phyloP scores from a whole-genome alignment of 2,797 vertebrate genomes.

The Liasis olivaceus region DNA sequence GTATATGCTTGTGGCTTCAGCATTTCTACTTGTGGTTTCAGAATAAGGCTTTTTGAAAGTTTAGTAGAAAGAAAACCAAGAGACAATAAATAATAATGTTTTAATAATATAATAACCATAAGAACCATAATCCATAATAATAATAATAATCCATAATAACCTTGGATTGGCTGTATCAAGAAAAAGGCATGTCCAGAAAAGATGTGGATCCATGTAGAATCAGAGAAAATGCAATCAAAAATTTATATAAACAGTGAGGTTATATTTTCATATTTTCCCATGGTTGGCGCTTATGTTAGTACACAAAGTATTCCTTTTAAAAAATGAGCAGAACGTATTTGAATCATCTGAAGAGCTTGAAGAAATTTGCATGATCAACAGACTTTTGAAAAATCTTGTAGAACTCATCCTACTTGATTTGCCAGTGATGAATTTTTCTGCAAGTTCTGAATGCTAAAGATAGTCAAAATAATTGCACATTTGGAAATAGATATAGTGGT shows the following conservation, averaged over 20 bases:
- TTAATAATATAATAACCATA: too few relatives aligned
- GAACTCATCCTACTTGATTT: not conserved
- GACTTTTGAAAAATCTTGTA: not conserved
- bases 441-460: not conserved
- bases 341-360: not conserved
- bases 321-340: not conserved
- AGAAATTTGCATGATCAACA: not conserved
- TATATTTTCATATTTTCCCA: not conserved
- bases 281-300: not conserved
- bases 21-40: not conserved
- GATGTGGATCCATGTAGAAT: not conserved
- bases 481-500: not conserved
- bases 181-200: not conserved
- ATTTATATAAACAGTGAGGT: not conserved
- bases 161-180: not conserved
- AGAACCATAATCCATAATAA: too few relatives aligned
- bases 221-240: not conserved
- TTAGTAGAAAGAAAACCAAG: not conserved
- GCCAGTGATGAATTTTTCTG: not conserved
- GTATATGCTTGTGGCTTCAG: not conserved
- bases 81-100: not conserved
- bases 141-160: not conserved
- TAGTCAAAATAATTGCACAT: not conserved
- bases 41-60: not conserved
- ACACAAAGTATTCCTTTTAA: not conserved